Base-by-base conservation (phyloP, 2,113 vertebrate species). In the Galemys pyrenaicus region DNA sequence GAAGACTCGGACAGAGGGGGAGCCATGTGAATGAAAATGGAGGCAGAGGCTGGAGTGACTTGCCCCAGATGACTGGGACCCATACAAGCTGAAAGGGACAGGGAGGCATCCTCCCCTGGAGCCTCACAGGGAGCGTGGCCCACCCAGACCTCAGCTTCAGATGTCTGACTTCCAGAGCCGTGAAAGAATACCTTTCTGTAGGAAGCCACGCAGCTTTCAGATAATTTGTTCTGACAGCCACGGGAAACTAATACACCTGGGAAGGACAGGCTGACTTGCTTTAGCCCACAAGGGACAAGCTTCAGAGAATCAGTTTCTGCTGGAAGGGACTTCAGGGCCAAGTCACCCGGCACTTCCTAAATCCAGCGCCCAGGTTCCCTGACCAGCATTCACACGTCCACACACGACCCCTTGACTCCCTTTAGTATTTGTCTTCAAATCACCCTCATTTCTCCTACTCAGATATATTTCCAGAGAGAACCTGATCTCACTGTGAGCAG, bases 21-120 rank as follows among this genome's bases (percentile, higher is more conserved):
- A 26, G 9, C 20, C 24, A 0, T 0, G 6, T 24, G 56, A 35
- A 65, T 19, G 26, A 62, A 62, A 13, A 37, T 32, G 13, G 37
- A 65, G 64, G 39, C 39, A 7, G 89, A 64, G 37, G 22, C 0
- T 46, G 32, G 28, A 49, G 56, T 20, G 22, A 44, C 3, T 11
- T 0, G 13, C 16, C 49, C 35, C 24, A 24, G 58, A 10, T 0
- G 5, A n/a, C 67, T 58, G 39, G 58, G 22, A 41, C 32, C 44
- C 0, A 9, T 41, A 24, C 51, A 22, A 71, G 68, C 44, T 13
- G 16, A 16, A 39, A 41, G 30, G 6, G 9, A 24, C 15, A 4
- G 26, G 39, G 24, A 10, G 22, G 49, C 22, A 10, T 1, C 24
- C n/a, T n/a, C 49, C 56, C 16, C 1, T 2, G 0, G 51, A n/a